phyloP scores from a whole-genome alignment of 1,140 invertebrate species.

The Drosophila virilis region DNA sequence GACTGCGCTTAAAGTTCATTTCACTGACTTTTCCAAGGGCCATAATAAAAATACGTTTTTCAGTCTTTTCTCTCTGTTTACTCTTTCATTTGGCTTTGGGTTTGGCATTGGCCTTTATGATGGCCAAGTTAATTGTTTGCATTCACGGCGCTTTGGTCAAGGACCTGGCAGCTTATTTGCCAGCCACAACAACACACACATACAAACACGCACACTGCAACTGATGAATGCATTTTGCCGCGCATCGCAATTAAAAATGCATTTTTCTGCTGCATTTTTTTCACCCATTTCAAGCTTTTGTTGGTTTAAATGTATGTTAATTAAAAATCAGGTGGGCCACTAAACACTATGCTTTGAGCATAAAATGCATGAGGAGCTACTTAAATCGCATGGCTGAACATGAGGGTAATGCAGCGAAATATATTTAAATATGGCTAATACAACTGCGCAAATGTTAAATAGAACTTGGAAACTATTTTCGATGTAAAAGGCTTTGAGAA shows the following conservation, averaged over 20 bases:
- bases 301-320: conserved; percentile 71
- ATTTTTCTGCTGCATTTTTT: conserved; percentile 45
- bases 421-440: no score
- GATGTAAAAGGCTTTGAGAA: no score
- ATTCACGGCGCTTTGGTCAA: conserved; percentile 50
- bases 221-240: conserved; percentile 24
- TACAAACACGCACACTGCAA: conserved; percentile 4
- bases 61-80: conserved; percentile 34
- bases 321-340: conserved; percentile 52
- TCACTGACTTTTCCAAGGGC: conserved; percentile 44
- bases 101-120: conserved; percentile 63
- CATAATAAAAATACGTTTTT: conserved; percentile 62
- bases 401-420: no score
- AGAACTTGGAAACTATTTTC: no score
- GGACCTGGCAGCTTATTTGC: conserved; percentile 66
- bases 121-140: conserved; percentile 70
- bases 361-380: no score
- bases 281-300: conserved; percentile 46
- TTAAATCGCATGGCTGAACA: no score
- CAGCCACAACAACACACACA: conserved; percentile 20
- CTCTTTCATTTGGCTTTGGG: conserved; percentile 37
- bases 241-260: conserved; percentile 61
- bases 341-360: background rate
- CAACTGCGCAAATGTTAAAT: no score
- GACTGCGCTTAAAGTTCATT: conserved; percentile 73